Conservation (phyloP, 2,888 invertebrate species). For the Luffia ferchaultella region DNA sequence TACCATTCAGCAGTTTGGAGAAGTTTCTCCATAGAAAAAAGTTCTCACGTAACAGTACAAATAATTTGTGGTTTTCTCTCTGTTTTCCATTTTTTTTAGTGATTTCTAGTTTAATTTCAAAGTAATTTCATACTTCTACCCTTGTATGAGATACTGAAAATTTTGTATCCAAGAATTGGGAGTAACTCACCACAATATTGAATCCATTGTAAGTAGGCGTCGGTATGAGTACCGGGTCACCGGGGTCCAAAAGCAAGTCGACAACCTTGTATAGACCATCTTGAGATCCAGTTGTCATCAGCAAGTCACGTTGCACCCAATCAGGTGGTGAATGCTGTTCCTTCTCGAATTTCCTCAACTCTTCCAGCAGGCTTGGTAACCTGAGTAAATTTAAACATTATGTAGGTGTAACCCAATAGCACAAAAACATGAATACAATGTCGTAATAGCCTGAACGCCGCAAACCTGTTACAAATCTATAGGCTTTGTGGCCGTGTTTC, state of each 20-base stretch:
- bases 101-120: neutral
- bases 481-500: too few relatives aligned
- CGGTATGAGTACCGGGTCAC: constrained; percentile 75
- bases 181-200: constrained; percentile 67
- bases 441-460: too few relatives aligned
- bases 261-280: constrained; percentile 79
- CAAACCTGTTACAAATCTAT: too few relatives aligned
- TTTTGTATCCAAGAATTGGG: too few relatives aligned
- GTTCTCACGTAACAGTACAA: too few relatives aligned
- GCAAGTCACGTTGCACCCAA: constrained; percentile 66
- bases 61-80: too few relatives aligned
- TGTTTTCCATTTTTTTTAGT: neutral
- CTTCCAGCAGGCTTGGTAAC: constrained; percentile 63
- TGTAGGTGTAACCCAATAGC: too few relatives aligned
- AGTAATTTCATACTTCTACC: neutral
- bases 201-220: constrained; percentile 77
- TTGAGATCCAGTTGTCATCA: constrained; percentile 79
- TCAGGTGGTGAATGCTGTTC: constrained; percentile 72
- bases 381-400: constrained; percentile 29
- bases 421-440: too few relatives aligned
- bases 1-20: too few relatives aligned
- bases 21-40: too few relatives aligned
- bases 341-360: constrained; percentile 70
- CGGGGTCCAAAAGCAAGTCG: constrained; percentile 74
- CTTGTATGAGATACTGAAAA: too few relatives aligned